Evolutionary conservation across 2,113 vertebrate species (phyloP), one percentile per base, ranked within the genome.

Genomic region (Elephas maximus): DNA sequence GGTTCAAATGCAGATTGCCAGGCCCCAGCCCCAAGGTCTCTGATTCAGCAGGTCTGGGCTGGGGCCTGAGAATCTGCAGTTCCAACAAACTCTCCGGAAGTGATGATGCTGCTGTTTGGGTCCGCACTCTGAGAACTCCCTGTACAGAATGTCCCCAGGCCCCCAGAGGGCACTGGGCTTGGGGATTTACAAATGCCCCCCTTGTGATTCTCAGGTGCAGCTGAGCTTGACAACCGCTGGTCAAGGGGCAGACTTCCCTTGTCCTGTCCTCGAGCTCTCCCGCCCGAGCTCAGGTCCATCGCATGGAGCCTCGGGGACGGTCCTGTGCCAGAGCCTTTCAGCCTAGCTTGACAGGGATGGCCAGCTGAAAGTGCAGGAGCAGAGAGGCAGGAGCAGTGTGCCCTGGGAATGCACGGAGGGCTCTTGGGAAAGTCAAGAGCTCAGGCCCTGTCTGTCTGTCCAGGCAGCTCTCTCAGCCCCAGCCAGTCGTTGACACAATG

Each of bases 171-270:
- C 44, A 6, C 23, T 37, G 44, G 30, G 20, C 24, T 0, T 30
- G 18, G 45, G 37, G 44, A 7, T 12, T 15, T 65, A 37, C 21
- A 20, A 67, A 85, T 62, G 84, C 17, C 18, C 37, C 76, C 30
- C 69, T 0, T 1, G 67, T 26, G 14, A 26, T 8, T 8, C 21
- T 33, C 9, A 0, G 2, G 28, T 12, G 53, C 12, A 18, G 33
- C 84, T 30, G 14, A 20, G 62, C 12, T 0, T 79, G 77, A 2
- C 41, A 62, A 1, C 33, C 6, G 6, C n/a, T 1, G 2, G 48
- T 26, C 2, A 0, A 3, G 8, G 45, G 45, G 4, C 51, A 5
- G 71, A 14, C 6, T 33, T 48, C 69, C 26, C 4, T 18, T 0
- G 24, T 71, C 57, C 74, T 14, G 44, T 33, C 8, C 44, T 84